Conservation (phyloP, 92 coral and sea anemone genomes). For the Epizoanthus rinbou region DNA sequence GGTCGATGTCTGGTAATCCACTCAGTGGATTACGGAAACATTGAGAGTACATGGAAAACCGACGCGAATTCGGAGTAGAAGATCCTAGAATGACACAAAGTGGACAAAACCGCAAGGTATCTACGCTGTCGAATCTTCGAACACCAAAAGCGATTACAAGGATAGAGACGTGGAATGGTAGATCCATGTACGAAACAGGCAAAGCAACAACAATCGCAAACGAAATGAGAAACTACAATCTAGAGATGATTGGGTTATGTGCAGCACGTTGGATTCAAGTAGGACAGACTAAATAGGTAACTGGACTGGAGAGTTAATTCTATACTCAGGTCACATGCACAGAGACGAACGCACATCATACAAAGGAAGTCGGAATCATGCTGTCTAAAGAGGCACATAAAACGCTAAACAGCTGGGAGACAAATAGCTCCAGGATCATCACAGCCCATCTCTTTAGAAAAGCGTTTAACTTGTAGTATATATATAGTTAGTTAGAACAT, state of each 20-base stretch:
- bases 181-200: slow-evolving; percentile 33
- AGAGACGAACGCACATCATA: background rate
- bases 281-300: background rate
- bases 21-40: too few species aligned
- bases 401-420: slow-evolving; percentile 16
- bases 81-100: slow-evolving; percentile 24
- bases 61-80: background rate
- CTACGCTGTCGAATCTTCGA: slow-evolving; percentile 29
- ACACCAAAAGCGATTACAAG: slow-evolving; percentile 32
- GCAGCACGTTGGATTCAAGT: background rate
- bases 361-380: slow-evolving; percentile 24
- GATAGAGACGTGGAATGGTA: slow-evolving; percentile 30
- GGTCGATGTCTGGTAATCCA: too few species aligned
- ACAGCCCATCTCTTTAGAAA: slow-evolving; percentile 25
- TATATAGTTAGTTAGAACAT: too few species aligned
- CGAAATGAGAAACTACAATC: background rate
- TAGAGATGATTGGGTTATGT: slow-evolving; percentile 10
- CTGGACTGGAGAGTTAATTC: slow-evolving; percentile 21
- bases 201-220: slow-evolving; percentile 1
- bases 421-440: slow-evolving; percentile 33
- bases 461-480: too few species aligned
- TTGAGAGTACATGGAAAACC: background rate
- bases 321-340: slow-evolving; percentile 16
- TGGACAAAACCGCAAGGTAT: slow-evolving; percentile 17
- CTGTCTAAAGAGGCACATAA: slow-evolving; percentile 12